These are phyloP conservation scores for Camelus bactrianus DNA, from an alignment of 2,113 vertebrate genomes.

Conservation along the genomic window DNA sequence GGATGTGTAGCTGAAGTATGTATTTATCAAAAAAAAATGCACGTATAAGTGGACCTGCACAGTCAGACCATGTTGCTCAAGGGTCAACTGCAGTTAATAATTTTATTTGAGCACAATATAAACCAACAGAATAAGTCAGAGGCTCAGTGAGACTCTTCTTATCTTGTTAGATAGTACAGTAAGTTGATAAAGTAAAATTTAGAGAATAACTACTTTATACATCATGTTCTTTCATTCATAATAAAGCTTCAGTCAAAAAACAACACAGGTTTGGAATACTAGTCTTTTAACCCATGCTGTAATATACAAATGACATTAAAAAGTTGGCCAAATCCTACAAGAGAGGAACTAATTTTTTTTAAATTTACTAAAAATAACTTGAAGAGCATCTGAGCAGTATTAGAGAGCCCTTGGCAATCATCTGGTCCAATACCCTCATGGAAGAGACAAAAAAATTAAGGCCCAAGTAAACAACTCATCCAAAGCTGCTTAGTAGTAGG, in stretches of 20 bases:
- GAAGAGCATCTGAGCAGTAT: slow-evolving; percentile 9
- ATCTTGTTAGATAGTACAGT: not conserved
- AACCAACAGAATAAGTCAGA: slow-evolving; percentile 25
- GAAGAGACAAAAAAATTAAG: slow-evolving; percentile 9
- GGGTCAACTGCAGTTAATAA: not conserved
- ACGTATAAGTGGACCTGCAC: not conserved
- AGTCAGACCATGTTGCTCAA: not conserved
- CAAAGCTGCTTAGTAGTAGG: slow-evolving; percentile 4
- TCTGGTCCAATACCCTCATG: not conserved
- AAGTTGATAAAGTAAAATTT: not conserved
- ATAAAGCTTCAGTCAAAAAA: not conserved
- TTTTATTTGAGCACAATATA: not conserved
- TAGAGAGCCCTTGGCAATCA: slow-evolving; percentile 17
- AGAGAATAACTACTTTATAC: slow-evolving; percentile 12
- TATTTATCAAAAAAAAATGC: not conserved
- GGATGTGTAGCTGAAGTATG: not conserved
- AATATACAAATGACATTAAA: slow-evolving; percentile 28
- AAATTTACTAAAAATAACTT: slow-evolving; percentile 29
- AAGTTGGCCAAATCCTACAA: slow-evolving; percentile 16
- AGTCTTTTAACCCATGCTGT: not conserved
- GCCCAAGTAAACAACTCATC: not conserved
- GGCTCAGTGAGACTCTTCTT: not conserved
- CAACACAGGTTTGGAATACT: not conserved
- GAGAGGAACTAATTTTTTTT: not conserved
- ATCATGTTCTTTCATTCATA: not conserved